A percentile compares a stretch with the other conserved stretches of the same genome.
These are phyloP conservation scores for Drosophila micromelanica DNA, from an alignment of 1,140 invertebrate genomes.

Conservation along the genomic window DNA sequence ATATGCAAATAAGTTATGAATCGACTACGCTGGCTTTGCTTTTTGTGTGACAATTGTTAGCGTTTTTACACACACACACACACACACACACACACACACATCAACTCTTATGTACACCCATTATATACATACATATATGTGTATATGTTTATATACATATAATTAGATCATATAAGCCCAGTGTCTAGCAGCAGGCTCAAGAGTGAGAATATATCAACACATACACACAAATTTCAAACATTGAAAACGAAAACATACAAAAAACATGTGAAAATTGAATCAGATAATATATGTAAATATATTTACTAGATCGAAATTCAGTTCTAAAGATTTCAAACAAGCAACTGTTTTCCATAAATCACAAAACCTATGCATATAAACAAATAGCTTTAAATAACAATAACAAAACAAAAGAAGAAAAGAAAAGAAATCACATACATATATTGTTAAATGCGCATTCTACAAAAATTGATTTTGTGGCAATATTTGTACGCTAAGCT, in stretches of 20 bases:
- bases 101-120: conserved; percentile 25
- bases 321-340: conserved; percentile 28
- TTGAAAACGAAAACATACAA: conserved; percentile 31
- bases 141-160: conserved; percentile 47
- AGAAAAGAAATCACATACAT: conserved; percentile 6
- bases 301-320: conserved; percentile 7
- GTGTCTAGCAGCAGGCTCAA: conserved; percentile 76
- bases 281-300: conserved; percentile 7
- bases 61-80: conserved; percentile 59
- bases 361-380: conserved; percentile 74
- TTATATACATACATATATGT: conserved; percentile 52
- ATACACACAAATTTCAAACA: conserved; percentile 57
- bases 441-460: conserved; percentile 44
- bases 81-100: conserved; percentile 52
- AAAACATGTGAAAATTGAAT: background rate
- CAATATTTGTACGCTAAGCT: conserved; percentile 41
- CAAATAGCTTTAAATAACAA: conserved; percentile 78
- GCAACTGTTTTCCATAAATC: conserved; percentile 69
- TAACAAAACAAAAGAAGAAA: conserved; percentile 27
- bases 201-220: conserved; percentile 74
- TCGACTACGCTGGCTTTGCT: conserved; percentile 64
- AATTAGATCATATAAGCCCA: conserved; percentile 61
- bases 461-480: conserved; percentile 46
- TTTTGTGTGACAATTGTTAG: conserved; percentile 72
- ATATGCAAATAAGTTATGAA: conserved; percentile 61